Percentiles rank a stretch among this genome's conserved stretches.
phyloP scores from a whole-genome alignment of 2,113 vertebrate species.

The Myanophis thanlyinensis region DNA sequence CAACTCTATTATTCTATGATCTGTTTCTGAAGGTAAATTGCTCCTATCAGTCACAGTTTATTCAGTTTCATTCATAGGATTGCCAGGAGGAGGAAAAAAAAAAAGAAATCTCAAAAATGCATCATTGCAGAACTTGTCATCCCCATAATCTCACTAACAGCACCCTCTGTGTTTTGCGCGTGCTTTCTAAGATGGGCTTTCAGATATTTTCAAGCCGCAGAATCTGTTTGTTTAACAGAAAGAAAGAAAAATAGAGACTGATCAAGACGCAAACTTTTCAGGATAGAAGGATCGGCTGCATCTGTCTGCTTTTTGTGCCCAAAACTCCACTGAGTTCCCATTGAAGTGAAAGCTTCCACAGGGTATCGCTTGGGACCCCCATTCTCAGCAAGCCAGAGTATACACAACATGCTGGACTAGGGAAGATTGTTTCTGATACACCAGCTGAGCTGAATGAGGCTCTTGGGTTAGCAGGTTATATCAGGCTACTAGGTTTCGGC shows the following conservation, averaged over 20 bases:
- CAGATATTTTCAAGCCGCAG: not conserved
- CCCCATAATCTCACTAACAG: not conserved
- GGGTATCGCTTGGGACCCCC: not conserved
- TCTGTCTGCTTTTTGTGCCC: not conserved
- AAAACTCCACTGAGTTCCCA: not conserved
- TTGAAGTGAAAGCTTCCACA: not conserved
- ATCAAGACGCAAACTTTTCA: not conserved
- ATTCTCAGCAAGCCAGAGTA: not conserved
- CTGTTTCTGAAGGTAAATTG: not conserved
- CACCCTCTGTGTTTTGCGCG: not conserved
- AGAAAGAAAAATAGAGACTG: not conserved
- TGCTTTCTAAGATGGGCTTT: not conserved
- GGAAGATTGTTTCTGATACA: not conserved
- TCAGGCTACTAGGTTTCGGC: not conserved
- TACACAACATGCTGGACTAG: not conserved
- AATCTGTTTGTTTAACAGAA: not conserved
- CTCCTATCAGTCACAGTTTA: no score
- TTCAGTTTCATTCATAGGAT: not conserved
- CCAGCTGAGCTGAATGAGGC: not conserved
- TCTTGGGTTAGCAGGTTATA: not conserved
- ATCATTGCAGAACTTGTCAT: not conserved
- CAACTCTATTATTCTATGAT: not conserved
- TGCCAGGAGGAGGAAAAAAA: not conserved
- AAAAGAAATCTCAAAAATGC: not conserved
- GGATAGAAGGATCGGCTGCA: not conserved